These are phyloP conservation scores for Bujurquina vittata DNA, from an alignment of 2,113 vertebrate species.

Conservation along the genomic window DNA sequence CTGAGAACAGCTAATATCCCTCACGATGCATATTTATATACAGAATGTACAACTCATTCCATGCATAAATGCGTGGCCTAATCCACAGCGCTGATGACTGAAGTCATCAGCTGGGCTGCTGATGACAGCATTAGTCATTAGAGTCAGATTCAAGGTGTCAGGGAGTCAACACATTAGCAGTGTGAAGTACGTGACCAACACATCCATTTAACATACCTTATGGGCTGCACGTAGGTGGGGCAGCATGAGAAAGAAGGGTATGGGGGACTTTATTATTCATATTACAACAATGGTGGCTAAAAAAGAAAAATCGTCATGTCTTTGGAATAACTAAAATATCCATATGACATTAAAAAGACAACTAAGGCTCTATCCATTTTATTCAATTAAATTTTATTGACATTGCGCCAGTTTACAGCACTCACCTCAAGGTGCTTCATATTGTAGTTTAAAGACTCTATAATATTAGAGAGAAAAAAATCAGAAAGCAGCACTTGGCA, in stretches of 20 bases:
- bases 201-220: neutral
- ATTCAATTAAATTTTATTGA: too few species aligned
- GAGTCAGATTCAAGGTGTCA: conserved; percentile 52
- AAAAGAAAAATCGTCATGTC: neutral
- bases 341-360: neutral
- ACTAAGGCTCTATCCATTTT: neutral
- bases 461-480: too few species aligned
- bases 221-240: conserved; percentile 32
- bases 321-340: neutral
- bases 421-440: too few species aligned
- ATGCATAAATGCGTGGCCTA: conserved; percentile 30
- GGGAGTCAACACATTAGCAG: conserved; percentile 61
- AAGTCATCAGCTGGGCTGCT: conserved; percentile 47
- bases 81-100: conserved; percentile 51
- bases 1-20: conserved; percentile 56
- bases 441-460: too few species aligned
- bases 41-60: conserved; percentile 38
- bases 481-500: too few species aligned
- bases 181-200: conserved; percentile 20
- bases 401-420: too few species aligned
- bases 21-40: conserved; percentile 52
- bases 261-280: neutral
- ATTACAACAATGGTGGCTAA: neutral
- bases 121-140: conserved; percentile 49
- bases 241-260: neutral